Evolutionary conservation across 2,888 invertebrate species (phyloP).

Genomic region (Lasioglossum pauxillum): DNA sequence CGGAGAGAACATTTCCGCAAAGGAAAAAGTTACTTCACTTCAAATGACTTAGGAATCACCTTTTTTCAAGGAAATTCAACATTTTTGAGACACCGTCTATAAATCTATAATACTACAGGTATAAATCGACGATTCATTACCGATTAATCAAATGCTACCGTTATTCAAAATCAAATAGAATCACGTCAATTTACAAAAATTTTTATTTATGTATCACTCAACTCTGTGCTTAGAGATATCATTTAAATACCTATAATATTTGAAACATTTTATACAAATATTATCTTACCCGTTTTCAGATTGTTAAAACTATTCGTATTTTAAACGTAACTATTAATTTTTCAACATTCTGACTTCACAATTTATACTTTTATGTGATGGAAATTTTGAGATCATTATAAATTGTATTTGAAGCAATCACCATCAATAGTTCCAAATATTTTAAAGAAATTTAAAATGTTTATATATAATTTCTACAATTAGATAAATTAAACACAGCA

Average conservation of each 20-base stretch:
- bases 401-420: not conserved
- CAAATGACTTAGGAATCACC: too few relatives aligned
- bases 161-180: too few relatives aligned
- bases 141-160: too few relatives aligned
- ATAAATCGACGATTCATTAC: too few relatives aligned
- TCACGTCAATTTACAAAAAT: not conserved
- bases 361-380: not conserved
- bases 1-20: too few relatives aligned
- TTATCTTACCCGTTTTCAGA: not conserved
- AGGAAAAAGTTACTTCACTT: too few relatives aligned
- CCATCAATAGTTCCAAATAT: not conserved
- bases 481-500: not conserved
- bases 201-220: not conserved
- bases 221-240: not conserved
- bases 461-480: not conserved
- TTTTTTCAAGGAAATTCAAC: too few relatives aligned
- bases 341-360: not conserved
- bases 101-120: too few relatives aligned
- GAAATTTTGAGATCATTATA: not conserved
- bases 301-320: not conserved
- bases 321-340: not conserved
- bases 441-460: not conserved
- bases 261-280: not conserved
- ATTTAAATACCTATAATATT: not conserved
- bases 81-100: too few relatives aligned